A percentile compares a stretch with the other conserved stretches of the same genome.
Conservation (phyloP, 92 coral and sea anemone species). For the Paragorgia papillata region DNA sequence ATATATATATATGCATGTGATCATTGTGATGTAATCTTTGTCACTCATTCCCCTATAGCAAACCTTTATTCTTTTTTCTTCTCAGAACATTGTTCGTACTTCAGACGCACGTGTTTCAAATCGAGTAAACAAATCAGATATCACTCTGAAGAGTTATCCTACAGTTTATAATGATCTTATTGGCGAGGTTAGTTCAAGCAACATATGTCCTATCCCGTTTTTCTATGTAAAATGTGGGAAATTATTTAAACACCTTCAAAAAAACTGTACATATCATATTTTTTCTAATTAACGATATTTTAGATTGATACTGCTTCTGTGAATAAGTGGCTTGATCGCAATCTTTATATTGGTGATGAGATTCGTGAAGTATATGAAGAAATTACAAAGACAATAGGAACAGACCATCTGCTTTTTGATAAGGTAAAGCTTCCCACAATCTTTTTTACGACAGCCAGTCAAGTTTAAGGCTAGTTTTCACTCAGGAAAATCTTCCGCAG, state of each 20-base stretch:
- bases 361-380: conserved; percentile 96
- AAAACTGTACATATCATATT: no score
- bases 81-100: conserved; percentile 90
- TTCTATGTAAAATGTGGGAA: neutral
- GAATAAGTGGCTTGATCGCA: conserved; percentile 94
- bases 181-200: conserved; percentile 69
- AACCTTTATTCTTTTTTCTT: no score
- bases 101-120: conserved; percentile 97
- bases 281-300: no score
- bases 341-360: conserved; percentile 95
- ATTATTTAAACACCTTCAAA: no score
- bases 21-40: no score
- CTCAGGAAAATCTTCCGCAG: no score
- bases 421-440: conserved; percentile 50
- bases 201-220: no score
- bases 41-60: no score
- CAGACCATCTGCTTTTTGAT: conserved; percentile 86
- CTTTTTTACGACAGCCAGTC: neutral
- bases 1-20: no score
- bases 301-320: conserved; percentile 89
- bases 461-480: no score
- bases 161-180: conserved; percentile 95
- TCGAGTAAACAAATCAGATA: conserved; percentile 90
- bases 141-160: conserved; percentile 76
- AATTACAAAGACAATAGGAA: conserved; percentile 78